phyloP scores from a whole-genome alignment of 2,113 vertebrate species.

The Coturnix japonica region DNA sequence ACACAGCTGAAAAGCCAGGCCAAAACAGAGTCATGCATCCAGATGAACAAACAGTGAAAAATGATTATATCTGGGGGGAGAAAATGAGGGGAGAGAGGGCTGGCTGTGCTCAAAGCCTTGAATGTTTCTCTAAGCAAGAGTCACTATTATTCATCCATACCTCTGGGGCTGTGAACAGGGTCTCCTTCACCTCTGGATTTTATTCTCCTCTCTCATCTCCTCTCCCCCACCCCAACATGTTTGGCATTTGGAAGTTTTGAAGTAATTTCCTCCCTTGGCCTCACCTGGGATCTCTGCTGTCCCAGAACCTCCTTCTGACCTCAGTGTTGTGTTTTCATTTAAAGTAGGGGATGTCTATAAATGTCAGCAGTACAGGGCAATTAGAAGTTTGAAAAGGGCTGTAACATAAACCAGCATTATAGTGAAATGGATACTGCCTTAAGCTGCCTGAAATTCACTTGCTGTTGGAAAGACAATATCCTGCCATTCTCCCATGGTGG shows the following conservation, averaged over 20 bases:
- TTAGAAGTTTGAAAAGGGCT: conserved; percentile 87
- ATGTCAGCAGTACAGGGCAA: conserved; percentile 86
- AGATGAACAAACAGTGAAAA: conserved; percentile 61
- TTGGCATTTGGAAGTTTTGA: conserved; percentile 81
- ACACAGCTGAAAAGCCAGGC: background rate
- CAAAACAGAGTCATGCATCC: conserved; percentile 53
- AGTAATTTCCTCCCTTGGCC: conserved; percentile 81
- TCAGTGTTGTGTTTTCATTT: conserved; percentile 87
- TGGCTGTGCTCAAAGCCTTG: conserved; percentile 37
- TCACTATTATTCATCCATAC: conserved; percentile 58
- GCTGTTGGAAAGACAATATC: conserved; percentile 88
- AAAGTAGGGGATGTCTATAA: conserved; percentile 84
- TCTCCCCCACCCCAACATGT: conserved; percentile 34
- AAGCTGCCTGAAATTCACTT: conserved; percentile 86
- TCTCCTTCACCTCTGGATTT: conserved; percentile 60
- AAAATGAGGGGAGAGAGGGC: conserved; percentile 14
- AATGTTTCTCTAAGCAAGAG: conserved; percentile 41
- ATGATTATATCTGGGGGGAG: conserved; percentile 53
- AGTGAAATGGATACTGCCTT: conserved; percentile 86
- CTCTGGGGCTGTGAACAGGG: conserved; percentile 56
- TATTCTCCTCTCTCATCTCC: conserved; percentile 39
- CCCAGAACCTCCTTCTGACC: conserved; percentile 84
- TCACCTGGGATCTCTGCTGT: conserved; percentile 84
- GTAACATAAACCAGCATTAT: conserved; percentile 88
- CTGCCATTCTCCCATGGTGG: conserved; percentile 87